A percentile compares a stretch with the other conserved stretches of the same genome.
Evolutionary conservation across 2,113 vertebrate genomes (phyloP).

Genomic region (Synchiropus splendidus): DNA sequence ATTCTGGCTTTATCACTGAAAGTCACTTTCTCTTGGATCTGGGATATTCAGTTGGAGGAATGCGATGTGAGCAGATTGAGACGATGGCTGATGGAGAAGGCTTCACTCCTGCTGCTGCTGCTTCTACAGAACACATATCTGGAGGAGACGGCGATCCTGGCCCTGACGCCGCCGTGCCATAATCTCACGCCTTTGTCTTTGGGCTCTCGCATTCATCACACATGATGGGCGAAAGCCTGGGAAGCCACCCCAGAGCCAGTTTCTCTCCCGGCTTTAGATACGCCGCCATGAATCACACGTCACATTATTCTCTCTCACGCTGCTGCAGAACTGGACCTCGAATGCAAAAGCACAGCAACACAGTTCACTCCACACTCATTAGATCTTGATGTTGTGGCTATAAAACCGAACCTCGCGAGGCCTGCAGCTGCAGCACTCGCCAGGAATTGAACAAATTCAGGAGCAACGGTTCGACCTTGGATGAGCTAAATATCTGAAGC

Average conservation of each 20-base stretch:
- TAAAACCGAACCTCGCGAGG: slow-evolving; percentile 10
- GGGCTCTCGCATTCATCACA: slow-evolving; percentile 15
- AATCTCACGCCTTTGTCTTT: slow-evolving; percentile 9
- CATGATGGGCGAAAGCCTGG: background rate
- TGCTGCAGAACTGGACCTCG: slow-evolving; percentile 18
- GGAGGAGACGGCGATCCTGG: no score
- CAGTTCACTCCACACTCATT: background rate
- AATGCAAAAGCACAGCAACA: slow-evolving; percentile 9
- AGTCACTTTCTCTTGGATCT: slow-evolving; percentile 39
- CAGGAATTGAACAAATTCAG: no score
- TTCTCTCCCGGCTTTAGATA: slow-evolving; percentile 6
- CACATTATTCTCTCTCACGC: slow-evolving; percentile 10
- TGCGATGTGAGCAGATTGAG: background rate
- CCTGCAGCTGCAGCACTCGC: no score
- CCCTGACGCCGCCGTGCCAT: background rate
- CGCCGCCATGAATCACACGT: slow-evolving; percentile 10
- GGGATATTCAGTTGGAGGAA: background rate
- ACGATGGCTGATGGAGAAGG: slow-evolving; percentile 5
- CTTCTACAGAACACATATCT: no score
- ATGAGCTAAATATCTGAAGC: no score
- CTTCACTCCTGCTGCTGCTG: no score
- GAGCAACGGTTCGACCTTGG: no score
- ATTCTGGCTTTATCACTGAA: slow-evolving; percentile 42
- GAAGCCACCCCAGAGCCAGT: slow-evolving; percentile 1
- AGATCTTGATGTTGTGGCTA: background rate